Base-by-base conservation (phyloP, 2,888 invertebrate genomes). In the Ferdinandea cuprea region DNA sequence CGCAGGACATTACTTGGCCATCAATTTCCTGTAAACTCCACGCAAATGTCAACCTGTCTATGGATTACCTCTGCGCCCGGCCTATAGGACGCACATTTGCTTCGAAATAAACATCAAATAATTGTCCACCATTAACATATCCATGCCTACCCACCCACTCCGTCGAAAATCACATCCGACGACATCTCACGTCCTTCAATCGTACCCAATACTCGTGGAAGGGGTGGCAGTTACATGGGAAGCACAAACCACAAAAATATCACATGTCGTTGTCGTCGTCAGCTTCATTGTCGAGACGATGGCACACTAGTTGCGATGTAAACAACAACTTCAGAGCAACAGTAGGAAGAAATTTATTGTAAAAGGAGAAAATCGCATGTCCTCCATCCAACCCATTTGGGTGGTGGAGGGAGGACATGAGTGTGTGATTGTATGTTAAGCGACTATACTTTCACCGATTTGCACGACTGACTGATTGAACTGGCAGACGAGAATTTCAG, bases 391-490 rank as follows among this genome's bases (percentile, higher is more conserved):
- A 58, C 28, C 21, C n/a, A 44, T 8, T 9, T 13, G 5, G 48
- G 19, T n/a, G 30, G 17, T 25, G 15, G 58, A n/a, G 13, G 35
- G 40, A 21, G 52, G 37, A 32, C 58, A 58, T 28, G 68, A 9
- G 11, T 50, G 52, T 54, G 35, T 28, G 54, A 37, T 54, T 61
- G 69, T 56, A 54, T 72, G 59, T 77, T 66, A 42, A 71, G 66
- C 81, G 77, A 72, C 65, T 66, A 15, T 40, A 58, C 74, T 74
- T 66, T 66, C 74, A 74, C 81, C 76, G 81, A 81, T 76, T 81
- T 81, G 77, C 83, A 83, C 83, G 78, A 78, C 83, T 78, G 83
- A 73, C 72, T 83, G 78, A 83, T 83, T 83, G 83, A 78, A 68
- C 68, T 44, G 72, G 44, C 52, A 78, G 72, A 73, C 83, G 63